Evolutionary conservation across 2,888 invertebrate genomes (phyloP), one percentile per base, ranked within the genome.

Genomic region (Cephus spinipes): DNA sequence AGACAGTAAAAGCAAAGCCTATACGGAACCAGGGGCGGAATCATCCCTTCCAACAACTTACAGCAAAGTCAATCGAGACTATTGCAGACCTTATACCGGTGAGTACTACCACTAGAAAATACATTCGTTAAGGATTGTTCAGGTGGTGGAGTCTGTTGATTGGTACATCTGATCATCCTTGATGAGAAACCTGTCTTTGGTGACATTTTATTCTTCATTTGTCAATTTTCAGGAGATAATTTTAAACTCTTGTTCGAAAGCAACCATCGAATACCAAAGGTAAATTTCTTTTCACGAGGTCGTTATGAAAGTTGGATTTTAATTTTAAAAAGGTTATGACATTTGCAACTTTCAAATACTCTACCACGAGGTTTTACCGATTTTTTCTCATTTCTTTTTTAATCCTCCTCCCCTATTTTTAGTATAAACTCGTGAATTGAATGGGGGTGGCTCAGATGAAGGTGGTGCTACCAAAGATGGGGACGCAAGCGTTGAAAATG

Each of bases 81-180:
- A 94, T 87, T 93, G 93, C 75, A 93, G 93, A 84, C 93, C 93
- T 76, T 93, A 92, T 85, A 93, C 93, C 89, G 93, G 93, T 93
- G 87, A 91, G 89, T 84, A 74, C 73, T 6, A 9, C 9, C 23
- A 23, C 23, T 55, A 55, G 9, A 55, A 9, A 6, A 40, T 40
- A 40, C 4, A 40, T 23, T 40, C 15, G 4, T 15, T 40, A 40
- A 40, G 23, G 40, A 15, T 40, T 23, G 1, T 23, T 40, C 6
- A 40, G 15, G 40, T 15, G 23, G 6, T 12, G 35, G 12, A 12
- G 12, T 35, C 3, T 55, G 55, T 2, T 23, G 55, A 55, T 23
- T 55, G 23, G 2, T 40, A 4, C 15, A 40, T 1, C 23, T 23
- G 23, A 40, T 40, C 6, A 6, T 40, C 6, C 23, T 15, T 23